Evolutionary conservation across 2,888 invertebrate genomes (phyloP), one percentile per base, ranked within the genome.

Genomic region (Rhamphomyia laevipes): DNA sequence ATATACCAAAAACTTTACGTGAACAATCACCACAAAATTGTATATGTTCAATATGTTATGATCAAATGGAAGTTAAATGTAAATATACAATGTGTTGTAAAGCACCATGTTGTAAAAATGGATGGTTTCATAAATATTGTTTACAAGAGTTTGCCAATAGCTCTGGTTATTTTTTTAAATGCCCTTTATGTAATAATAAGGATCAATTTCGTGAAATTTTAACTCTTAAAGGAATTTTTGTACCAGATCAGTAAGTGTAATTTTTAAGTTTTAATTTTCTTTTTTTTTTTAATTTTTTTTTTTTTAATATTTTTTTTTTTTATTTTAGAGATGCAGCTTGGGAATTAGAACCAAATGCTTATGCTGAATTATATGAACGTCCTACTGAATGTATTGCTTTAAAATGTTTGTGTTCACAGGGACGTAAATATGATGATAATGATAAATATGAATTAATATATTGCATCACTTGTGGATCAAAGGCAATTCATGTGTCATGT

Each of bases 101-200:
- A 75, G 79, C 86, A 0, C 82, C 85, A 0, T 90, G 90, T 65
- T 90, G 90, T 57, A 78, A 77, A 23, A 82, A 81, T 54, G 78
- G 81, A 0, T 86, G 85, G 81, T 84, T 86, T 59, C 90, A 90
- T 59, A 74, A 83, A 42, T 61, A 58, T 15, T 90, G 90, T 67
- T 62, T 86, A 30, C 81, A 82, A 71, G 73, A 74, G 48, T 78
- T 85, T 69, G 86, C 89, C 0, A 63, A 79, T 7, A 82, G 77
- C 56, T 81, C 88, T 0, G 91, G 90, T 0, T 85, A 89, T 58
- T 88, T 84, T 63, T 78, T 89, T 55, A 89, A 86, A 60, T 91
- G 91, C 63, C 90, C 91, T 0, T 68, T 87, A 0, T 91, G 86
- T 59, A 89, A 88, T 58, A 80, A 86, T 61, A 77, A 77, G 45